Percentiles rank a stretch among this genome's conserved stretches.
phyloP scores from a whole-genome alignment of 2,113 vertebrate species.

The Megalops atlanticus region DNA sequence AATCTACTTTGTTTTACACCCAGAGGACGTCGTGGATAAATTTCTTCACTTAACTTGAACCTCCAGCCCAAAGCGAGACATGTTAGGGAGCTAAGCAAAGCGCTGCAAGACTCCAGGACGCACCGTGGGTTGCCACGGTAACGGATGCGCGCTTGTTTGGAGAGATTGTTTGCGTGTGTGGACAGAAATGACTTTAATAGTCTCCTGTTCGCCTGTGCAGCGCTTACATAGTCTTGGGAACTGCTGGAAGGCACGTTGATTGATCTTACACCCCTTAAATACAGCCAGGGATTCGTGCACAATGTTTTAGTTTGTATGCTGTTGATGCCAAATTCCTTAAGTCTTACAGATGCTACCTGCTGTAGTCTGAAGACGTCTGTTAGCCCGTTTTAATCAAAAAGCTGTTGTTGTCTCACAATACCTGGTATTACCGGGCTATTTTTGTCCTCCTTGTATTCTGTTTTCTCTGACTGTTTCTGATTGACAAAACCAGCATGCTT shows the following conservation, averaged over 20 bases:
- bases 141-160: background rate
- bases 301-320: background rate
- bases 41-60: background rate
- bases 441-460: background rate
- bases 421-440: fast-evolving
- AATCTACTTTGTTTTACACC: no score
- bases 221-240: background rate
- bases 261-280: background rate
- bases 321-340: background rate
- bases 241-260: no score
- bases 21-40: no score
- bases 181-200: background rate
- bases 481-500: background rate
- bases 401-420: background rate
- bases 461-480: background rate
- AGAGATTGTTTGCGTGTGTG: background rate
- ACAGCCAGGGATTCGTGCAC: background rate
- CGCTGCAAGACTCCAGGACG: background rate
- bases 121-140: background rate
- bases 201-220: background rate
- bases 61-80: background rate
- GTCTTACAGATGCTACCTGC: background rate
- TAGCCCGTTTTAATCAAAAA: no score
- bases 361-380: background rate
- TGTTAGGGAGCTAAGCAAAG: background rate